Percentiles rank a stretch among this genome's conserved stretches.
These are phyloP conservation scores for Drosophila murphyi DNA, from an alignment of 1,140 invertebrate genomes.

Conservation along the genomic window DNA sequence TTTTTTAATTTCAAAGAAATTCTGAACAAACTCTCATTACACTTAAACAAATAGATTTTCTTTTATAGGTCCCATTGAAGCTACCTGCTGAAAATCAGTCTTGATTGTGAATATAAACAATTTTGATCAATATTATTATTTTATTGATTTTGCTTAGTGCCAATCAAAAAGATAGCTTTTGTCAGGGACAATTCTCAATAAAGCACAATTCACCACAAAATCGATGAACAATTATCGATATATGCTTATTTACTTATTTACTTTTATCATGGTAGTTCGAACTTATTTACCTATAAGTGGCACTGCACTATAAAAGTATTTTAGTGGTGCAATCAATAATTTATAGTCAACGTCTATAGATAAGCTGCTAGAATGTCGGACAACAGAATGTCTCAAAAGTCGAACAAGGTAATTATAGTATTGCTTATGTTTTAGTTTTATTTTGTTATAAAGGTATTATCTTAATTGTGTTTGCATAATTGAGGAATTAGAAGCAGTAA, in stretches of 20 bases:
- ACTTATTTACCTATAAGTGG: constrained; percentile 1
- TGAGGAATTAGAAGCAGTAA: constrained; percentile 41
- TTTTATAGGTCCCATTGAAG: too few species aligned
- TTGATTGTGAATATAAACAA: too few species aligned
- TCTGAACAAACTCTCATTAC: too few species aligned
- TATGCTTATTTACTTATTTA: constrained; percentile 11
- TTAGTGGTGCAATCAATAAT: neutral
- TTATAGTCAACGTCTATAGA: constrained; percentile 39
- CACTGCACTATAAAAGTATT: constrained; percentile 11
- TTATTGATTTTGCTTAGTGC: too few species aligned
- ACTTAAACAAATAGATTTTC: too few species aligned
- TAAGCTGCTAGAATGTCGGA: constrained; percentile 14
- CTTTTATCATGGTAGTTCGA: constrained; percentile 1
- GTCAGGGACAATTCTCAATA: neutral
- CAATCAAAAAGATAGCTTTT: neutral
- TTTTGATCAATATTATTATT: too few species aligned
- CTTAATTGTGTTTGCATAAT: constrained; percentile 44
- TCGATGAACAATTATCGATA: neutral
- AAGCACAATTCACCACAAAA: too few species aligned
- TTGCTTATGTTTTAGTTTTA: constrained; percentile 7
- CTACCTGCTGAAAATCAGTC: too few species aligned
- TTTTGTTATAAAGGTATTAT: constrained; percentile 42
- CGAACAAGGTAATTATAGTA: constrained; percentile 1
- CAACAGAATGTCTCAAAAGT: constrained; percentile 8
- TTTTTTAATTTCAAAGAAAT: too few species aligned